phyloP scores from a whole-genome alignment of 1,140 invertebrate species.

The Yoshiicerus persimilis region DNA sequence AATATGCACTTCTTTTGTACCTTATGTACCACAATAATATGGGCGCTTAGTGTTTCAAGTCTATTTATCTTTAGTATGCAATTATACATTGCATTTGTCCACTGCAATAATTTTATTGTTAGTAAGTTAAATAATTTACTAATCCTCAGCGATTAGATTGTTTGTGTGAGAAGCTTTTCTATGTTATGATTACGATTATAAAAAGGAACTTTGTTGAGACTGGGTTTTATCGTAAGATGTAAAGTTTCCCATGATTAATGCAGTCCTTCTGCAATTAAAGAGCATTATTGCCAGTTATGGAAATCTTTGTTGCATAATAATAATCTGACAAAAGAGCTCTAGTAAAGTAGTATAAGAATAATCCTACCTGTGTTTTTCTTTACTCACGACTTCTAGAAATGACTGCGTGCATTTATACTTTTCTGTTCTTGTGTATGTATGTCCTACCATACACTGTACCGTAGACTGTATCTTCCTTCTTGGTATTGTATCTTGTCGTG shows the following conservation, averaged over 20 bases:
- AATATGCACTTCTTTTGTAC: no score
- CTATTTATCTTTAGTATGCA: no score
- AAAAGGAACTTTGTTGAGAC: background rate
- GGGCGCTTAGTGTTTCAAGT: no score
- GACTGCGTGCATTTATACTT: background rate
- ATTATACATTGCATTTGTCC: no score
- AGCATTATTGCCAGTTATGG: conserved; percentile 28
- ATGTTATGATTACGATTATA: background rate
- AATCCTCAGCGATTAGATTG: background rate
- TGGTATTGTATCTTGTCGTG: background rate
- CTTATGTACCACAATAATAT: no score
- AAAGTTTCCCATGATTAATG: conserved; percentile 7
- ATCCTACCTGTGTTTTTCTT: conserved; percentile 21
- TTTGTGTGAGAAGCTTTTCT: background rate
- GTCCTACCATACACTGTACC: background rate
- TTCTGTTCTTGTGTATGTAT: background rate
- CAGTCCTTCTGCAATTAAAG: background rate
- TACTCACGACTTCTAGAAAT: conserved; percentile 2
- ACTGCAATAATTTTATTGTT: no score
- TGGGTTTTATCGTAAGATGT: background rate
- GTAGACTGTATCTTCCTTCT: background rate
- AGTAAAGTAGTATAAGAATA: background rate
- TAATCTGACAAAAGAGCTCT: conserved; percentile 1
- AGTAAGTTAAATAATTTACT: background rate
- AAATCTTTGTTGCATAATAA: conserved; percentile 3